Base-by-base conservation (phyloP, 2,113 vertebrate species). In the Trichechus manatus region DNA sequence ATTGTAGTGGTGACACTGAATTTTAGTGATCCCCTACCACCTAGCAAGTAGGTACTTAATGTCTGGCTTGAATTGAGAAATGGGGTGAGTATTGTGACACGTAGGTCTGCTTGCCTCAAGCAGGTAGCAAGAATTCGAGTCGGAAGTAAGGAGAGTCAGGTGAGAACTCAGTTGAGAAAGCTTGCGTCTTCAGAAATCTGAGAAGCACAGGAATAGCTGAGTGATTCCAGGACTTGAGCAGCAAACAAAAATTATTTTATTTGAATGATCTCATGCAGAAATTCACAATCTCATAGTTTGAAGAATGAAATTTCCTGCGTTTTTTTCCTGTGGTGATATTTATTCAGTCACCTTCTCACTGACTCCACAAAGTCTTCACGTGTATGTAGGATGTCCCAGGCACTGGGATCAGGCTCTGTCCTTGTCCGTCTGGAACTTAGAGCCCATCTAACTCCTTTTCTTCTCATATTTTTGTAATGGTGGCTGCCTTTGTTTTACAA, bases 11-110 rank as follows among this genome's bases (percentile, higher is more conserved):
- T 23, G 6, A 59, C 53, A 39, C 9, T 2, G 23, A 19, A n/a
- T 80, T 22, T 50, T 9, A 27, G 13, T 1, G 56, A n/a, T 5
- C 20, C 33, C 61, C 66, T 29, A 14, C 0, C 84, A 13, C 39
- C 47, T 59, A n/a, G 64, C 1, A 20, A 44, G 23, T 2, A 44
- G 44, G 36, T 44, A 17, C 50, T 31, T 1, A 11, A 61, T 23
- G 31, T 47, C 3, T n/a, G 42, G 50, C 42, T 56, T 70, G 78
- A 33, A 19, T 27, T 89, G 93, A 86, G 93, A 95, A 82, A 90
- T 39, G 33, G 22, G 1, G 50, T 9, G 47, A n/a, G 9, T 19
- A 15, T n/a, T 36, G 74, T 1, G 36, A 15, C 91, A 44, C 1
- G 27, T 0, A 13, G 53, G 44, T 29, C 39, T 17, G 44, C 75